A percentile compares a stretch with the other conserved stretches of the same genome.
phyloP scores from a whole-genome alignment of 2,113 vertebrate species.

The Gorilla gorilla region DNA sequence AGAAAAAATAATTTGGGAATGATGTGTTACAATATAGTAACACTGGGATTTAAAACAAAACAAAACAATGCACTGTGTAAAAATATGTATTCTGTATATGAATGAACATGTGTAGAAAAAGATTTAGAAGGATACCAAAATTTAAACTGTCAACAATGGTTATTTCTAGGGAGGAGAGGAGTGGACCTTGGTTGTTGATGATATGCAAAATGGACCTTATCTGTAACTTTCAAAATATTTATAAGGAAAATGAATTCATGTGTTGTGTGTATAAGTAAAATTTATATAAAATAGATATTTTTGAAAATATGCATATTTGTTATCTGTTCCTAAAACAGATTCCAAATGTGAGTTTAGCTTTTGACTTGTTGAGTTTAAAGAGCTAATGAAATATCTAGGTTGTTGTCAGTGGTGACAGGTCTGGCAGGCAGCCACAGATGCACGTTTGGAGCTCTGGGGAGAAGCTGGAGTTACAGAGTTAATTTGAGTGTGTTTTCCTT shows the following conservation, averaged over 20 bases:
- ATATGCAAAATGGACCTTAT: conserved; percentile 2
- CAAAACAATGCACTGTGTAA: background rate
- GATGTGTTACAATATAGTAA: background rate
- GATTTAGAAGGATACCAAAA: background rate
- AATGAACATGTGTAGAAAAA: conserved; percentile 6
- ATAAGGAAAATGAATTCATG: conserved; percentile 19
- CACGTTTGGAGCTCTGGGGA: background rate
- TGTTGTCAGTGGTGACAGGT: background rate
- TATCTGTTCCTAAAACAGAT: background rate
- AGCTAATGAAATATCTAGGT: conserved; percentile 1
- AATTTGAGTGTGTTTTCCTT: conserved; percentile 7
- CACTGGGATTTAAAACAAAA: background rate
- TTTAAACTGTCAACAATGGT: background rate
- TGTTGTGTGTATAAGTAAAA: background rate
- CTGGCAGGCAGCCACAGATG: background rate
- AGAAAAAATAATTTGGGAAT: conserved; percentile 38
- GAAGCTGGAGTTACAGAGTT: background rate
- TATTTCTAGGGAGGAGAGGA: background rate
- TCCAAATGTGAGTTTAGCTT: background rate
- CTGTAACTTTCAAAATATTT: background rate
- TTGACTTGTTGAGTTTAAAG: conserved; percentile 36
- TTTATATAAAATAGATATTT: background rate
- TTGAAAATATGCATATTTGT: background rate
- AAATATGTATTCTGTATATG: background rate
- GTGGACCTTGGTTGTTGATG: conserved; percentile 5